phyloP scores from a whole-genome alignment of 2,888 invertebrate genomes.

The Phalera bucephala region DNA sequence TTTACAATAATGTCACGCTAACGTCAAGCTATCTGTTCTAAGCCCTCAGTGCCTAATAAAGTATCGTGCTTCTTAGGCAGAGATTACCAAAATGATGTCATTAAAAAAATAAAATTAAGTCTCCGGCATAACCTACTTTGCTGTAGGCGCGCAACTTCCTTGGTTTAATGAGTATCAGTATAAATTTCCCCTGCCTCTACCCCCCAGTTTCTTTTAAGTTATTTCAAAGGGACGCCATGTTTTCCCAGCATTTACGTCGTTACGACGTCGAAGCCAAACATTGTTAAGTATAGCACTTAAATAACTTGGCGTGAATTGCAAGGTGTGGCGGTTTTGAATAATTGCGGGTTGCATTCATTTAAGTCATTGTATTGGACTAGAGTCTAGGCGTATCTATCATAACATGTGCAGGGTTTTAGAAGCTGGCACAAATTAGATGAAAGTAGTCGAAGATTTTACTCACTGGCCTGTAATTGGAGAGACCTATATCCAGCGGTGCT shows the following conservation, averaged over 20 bases:
- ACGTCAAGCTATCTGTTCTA: too few relatives aligned
- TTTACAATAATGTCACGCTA: too few relatives aligned
- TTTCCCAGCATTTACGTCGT: constrained; percentile 51
- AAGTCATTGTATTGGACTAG: too few relatives aligned
- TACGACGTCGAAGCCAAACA: constrained; percentile 53
- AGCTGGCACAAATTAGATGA: too few relatives aligned
- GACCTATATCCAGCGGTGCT: too few relatives aligned
- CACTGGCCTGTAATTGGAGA: too few relatives aligned
- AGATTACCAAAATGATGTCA: constrained; percentile 29
- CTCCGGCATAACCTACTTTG: constrained; percentile 23
- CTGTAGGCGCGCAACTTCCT: constrained; percentile 27
- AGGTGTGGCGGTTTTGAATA: constrained; percentile 18
- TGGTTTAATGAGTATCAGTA: constrained; percentile 39
- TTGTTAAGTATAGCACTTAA: constrained; percentile 60
- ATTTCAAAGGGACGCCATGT: constrained; percentile 52
- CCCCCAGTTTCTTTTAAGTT: constrained; percentile 40
- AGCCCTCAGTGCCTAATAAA: too few relatives aligned
- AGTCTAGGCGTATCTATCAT: too few relatives aligned
- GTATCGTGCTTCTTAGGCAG: too few relatives aligned
- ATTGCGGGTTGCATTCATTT: too few relatives aligned
- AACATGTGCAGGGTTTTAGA: too few relatives aligned
- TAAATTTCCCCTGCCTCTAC: constrained; percentile 20
- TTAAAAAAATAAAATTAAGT: constrained; percentile 36
- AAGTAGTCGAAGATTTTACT: too few relatives aligned
- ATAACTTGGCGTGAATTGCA: constrained; percentile 25